Conservation (phyloP, 2,797 vertebrate genomes). For the Hippopotamyrus pictus region DNA sequence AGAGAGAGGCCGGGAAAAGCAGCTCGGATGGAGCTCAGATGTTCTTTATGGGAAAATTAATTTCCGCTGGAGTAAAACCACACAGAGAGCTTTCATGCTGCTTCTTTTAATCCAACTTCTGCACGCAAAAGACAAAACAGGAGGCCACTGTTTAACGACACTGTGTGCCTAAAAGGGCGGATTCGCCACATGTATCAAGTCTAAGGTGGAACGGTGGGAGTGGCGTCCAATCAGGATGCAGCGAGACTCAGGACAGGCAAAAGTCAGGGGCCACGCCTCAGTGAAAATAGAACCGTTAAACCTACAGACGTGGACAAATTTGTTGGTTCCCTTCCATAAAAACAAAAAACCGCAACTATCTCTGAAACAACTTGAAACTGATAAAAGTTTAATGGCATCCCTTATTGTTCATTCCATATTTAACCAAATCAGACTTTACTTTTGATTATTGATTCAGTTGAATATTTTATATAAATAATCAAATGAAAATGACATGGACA, state of each 20-base stretch:
- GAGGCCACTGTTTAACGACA: background rate
- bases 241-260: background rate
- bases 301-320: background rate
- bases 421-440: too few relatives aligned
- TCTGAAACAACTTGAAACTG: background rate
- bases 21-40: background rate
- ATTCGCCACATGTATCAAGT: background rate
- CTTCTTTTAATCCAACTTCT: background rate
- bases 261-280: background rate
- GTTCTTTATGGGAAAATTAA: background rate
- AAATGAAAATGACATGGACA: too few relatives aligned
- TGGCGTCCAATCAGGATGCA: background rate
- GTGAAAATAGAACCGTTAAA: background rate
- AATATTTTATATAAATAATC: too few relatives aligned
- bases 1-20: background rate
- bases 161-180: background rate
- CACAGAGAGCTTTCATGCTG: background rate
- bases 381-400: background rate
- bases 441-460: too few relatives aligned
- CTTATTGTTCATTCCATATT: too few relatives aligned
- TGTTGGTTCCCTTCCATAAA: background rate
- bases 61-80: slow-evolving; percentile 2
- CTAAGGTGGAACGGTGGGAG: background rate
- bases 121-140: background rate
- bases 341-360: background rate